phyloP scores from a whole-genome alignment of 2,113 vertebrate species.

The Sturnira hondurensis region DNA sequence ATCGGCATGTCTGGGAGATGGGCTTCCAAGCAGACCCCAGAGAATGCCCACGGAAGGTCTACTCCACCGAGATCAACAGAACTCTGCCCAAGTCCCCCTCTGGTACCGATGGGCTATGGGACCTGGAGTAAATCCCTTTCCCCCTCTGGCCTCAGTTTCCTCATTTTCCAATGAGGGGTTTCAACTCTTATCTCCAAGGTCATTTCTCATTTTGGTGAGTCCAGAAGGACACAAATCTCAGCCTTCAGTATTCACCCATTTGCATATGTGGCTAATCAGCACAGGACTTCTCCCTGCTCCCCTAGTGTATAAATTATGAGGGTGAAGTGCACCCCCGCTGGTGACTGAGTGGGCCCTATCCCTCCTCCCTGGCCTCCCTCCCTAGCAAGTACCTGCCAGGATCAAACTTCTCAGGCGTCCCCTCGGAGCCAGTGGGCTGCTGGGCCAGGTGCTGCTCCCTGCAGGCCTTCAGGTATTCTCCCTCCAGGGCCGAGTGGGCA shows the following conservation, averaged over 20 bases:
- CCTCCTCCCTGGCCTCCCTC: neutral
- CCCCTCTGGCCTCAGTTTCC: neutral
- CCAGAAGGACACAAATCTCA: neutral
- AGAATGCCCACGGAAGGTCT: neutral
- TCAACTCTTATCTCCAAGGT: neutral
- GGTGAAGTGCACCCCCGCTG: neutral
- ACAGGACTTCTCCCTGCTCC: neutral
- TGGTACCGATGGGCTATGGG: neutral
- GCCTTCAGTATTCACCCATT: neutral
- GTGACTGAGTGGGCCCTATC: neutral
- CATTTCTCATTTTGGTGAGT: neutral
- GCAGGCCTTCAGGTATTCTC: conserved; percentile 82
- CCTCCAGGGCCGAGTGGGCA: conserved; percentile 83
- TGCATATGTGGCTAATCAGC: neutral
- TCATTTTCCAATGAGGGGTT: neutral
- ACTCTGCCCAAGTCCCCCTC: neutral
- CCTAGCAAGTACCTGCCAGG: conserved; percentile 80
- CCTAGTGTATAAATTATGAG: neutral
- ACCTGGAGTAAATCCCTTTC: too few species aligned
- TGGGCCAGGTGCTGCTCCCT: conserved; percentile 76
- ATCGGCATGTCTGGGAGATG: neutral
- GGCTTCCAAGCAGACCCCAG: neutral
- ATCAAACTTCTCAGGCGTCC: conserved; percentile 76
- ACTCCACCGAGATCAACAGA: neutral
- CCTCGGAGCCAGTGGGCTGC: conserved; percentile 12